Evolutionary conservation across 2,113 vertebrate species (phyloP), one percentile per base, ranked within the genome.

Genomic region (Petrocephalus zakoni): DNA sequence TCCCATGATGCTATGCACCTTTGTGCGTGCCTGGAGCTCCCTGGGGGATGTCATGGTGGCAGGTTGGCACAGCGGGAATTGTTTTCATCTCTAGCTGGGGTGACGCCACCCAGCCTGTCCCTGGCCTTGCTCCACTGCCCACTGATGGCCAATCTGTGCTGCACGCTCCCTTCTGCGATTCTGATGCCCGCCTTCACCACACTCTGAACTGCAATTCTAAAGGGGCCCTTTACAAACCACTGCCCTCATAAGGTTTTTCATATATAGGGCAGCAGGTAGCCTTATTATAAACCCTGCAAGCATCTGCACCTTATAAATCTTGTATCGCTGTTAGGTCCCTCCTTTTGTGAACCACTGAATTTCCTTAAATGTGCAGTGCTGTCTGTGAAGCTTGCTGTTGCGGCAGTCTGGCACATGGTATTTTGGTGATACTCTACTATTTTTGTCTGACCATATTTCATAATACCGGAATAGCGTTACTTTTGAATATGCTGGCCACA

Each of bases 11-110:
- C 87, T 2, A 34, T 22, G 29, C 1, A 75, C 61, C 87, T 53
- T n/a, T 46, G 10, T 52, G 29, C 49, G 8, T 53, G 49, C 25
- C n/a, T 49, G 37, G 64, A 55, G 15, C 17, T 34, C 19, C 52
- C 13, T 17, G 15, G 93, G 93, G 92, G 93, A 93, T 91, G 91
- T 90, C 89, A 84, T 52, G 91, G 93, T 90, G 92, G 92, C 94
- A 94, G 94, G 92, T 93, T 95, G 94, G 90, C 93, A 8, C 94
- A 94, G 93, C 93, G 37, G 56, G 94, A 82, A 91, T 89, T 93
- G 94, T 93, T 94, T 93, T 87, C 92, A 37, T 72, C 68, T 78
- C 68, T 53, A 53, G 87, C 34, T 25, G 25, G 90, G 90, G 53
- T 37, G 25, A 89, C 92, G 93, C 93, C 94, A 93, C 42, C 91